Conservation (phyloP, 2,888 invertebrate genomes). For the Drosophila seclusa region DNA sequence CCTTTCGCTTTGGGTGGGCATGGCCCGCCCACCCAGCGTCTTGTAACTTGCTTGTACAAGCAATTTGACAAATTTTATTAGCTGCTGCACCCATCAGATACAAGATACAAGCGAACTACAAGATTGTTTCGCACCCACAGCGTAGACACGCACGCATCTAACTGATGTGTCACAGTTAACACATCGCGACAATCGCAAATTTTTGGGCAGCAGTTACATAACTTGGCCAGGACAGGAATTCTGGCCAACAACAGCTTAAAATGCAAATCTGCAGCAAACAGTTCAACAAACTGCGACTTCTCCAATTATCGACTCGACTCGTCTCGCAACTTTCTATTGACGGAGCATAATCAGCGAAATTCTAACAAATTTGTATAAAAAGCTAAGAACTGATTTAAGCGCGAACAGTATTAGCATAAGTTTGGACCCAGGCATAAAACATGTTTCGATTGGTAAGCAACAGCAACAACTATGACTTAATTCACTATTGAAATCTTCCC, state of each 20-base stretch:
- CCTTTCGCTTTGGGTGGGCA: conserved; percentile 60
- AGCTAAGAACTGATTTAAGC: conserved; percentile 55
- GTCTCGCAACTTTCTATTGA: conserved; percentile 75
- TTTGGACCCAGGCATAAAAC: conserved; percentile 43
- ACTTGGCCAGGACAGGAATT: conserved; percentile 9
- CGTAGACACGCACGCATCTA: not conserved
- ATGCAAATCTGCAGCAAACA: conserved; percentile 42
- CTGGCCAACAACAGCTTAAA: conserved; percentile 37
- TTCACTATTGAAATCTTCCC: not conserved
- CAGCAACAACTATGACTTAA: conserved; percentile 10
- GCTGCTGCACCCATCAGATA: conserved; percentile 60
- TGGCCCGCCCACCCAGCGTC: conserved; percentile 48
- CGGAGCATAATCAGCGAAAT: conserved; percentile 38
- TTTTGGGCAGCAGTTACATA: conserved; percentile 38
- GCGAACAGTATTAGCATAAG: conserved; percentile 75
- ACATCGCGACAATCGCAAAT: conserved; percentile 31
- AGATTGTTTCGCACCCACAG: conserved; percentile 36
- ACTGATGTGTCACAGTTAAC: conserved; percentile 32
- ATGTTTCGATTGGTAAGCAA: conserved; percentile 69
- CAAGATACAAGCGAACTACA: conserved; percentile 13
- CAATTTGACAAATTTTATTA: conserved; percentile 78
- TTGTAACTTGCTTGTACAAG: conserved; percentile 43
- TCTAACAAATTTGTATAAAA: conserved; percentile 58
- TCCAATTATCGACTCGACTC: conserved; percentile 23
- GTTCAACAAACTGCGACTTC: conserved; percentile 52